These are phyloP conservation scores for Synanthedon andrenaeformis DNA, from an alignment of 2,888 invertebrate genomes.

Conservation along the genomic window DNA sequence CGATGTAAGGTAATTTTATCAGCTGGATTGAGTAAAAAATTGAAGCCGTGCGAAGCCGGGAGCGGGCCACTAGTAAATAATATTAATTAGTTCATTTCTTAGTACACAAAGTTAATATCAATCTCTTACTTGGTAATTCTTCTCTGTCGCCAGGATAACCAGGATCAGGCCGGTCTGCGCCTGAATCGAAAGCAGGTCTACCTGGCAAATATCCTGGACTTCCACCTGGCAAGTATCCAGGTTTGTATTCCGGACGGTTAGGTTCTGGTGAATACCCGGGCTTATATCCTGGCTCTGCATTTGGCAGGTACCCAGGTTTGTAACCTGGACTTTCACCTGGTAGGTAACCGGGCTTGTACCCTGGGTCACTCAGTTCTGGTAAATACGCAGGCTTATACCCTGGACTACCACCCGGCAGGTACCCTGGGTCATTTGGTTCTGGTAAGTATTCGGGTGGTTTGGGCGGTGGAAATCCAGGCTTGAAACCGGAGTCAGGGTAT, in stretches of 20 bases:
- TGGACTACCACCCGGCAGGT: slow-evolving; percentile 4
- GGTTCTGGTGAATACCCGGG: slow-evolving; percentile 4
- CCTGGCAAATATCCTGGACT: slow-evolving; percentile 7
- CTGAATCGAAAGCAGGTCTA: not conserved
- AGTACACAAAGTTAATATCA: too few species aligned
- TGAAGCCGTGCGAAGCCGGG: too few species aligned
- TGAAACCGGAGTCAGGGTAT: slow-evolving; percentile 9
- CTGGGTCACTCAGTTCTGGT: slow-evolving; percentile 4
- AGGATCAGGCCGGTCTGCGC: slow-evolving; percentile 9
- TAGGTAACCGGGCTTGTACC: slow-evolving; percentile 16
- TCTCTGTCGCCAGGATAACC: slow-evolving; percentile 28
- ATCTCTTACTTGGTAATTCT: slow-evolving; percentile 30
- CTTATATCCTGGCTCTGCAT: not conserved
- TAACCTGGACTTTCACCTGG: slow-evolving; percentile 13
- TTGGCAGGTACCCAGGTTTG: not conserved
- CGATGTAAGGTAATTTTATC: too few species aligned
- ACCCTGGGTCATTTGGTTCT: slow-evolving; percentile 13
- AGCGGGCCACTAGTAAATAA: too few species aligned
- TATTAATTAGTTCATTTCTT: too few species aligned
- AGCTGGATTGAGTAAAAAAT: too few species aligned
- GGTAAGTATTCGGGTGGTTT: slow-evolving; percentile 10
- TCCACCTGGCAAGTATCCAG: slow-evolving; percentile 5
- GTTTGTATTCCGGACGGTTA: slow-evolving; percentile 7
- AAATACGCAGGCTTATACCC: slow-evolving; percentile 12
- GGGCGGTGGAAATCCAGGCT: slow-evolving; percentile 18